Evolutionary conservation across 1,140 invertebrate species (phyloP).

Genomic region (Sinonovacula constricta): DNA sequence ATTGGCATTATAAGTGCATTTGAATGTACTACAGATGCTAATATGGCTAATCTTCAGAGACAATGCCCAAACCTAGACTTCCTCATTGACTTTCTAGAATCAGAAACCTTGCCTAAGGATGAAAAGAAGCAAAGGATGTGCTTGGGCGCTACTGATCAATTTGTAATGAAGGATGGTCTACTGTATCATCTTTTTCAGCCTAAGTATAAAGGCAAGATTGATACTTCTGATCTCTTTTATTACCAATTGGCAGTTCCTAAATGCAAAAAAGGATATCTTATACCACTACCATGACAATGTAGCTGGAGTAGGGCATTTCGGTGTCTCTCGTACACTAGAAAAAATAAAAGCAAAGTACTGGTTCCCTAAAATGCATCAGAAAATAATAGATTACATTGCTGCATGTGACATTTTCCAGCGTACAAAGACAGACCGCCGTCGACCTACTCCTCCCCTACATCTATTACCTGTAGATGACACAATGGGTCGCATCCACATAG

Average conservation of each 20-base stretch:
- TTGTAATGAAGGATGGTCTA: constrained; percentile 18
- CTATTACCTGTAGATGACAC: too few species aligned
- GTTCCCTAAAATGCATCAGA: constrained; percentile 34
- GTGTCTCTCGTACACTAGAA: constrained; percentile 27
- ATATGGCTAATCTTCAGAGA: too few species aligned
- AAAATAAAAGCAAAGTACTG: constrained; percentile 46
- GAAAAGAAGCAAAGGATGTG: constrained; percentile 35
- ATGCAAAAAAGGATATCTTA: too few species aligned
- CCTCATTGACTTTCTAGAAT: too few species aligned
- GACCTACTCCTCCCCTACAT: too few species aligned
- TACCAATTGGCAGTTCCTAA: constrained; percentile 20
- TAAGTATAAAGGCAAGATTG: constrained; percentile 20
- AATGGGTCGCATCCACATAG: too few species aligned
- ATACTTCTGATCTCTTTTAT: not conserved
- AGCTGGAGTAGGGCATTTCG: constrained; percentile 25
- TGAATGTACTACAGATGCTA: too few species aligned
- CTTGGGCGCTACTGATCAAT: constrained; percentile 9
- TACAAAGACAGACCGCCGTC: constrained; percentile 16
- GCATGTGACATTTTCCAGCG: constrained; percentile 51
- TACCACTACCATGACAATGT: constrained; percentile 1
- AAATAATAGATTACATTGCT: constrained; percentile 42
- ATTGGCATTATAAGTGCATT: too few species aligned
- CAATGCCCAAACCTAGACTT: too few species aligned
- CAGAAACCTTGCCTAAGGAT: constrained; percentile 14
- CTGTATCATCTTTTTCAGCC: too few species aligned